Percentiles rank a stretch among this genome's conserved stretches.
Conservation (phyloP, 53 echinoderm and acorn worm species). For the Astropecten irregularis region DNA sequence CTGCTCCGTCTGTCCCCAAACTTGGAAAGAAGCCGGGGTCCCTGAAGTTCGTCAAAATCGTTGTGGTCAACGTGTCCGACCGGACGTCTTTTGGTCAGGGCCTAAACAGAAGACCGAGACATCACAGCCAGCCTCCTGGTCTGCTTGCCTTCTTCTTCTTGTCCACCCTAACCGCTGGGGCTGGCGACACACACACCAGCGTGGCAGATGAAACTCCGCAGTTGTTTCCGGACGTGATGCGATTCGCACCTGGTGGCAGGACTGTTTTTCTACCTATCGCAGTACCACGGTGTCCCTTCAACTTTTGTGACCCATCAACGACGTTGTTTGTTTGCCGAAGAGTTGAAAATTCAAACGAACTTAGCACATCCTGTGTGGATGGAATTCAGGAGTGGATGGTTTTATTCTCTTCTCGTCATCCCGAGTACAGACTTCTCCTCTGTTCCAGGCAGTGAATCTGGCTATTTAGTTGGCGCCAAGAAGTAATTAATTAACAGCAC, state of each 20-base stretch:
- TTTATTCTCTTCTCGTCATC: background rate
- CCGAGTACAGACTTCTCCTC: too few relatives aligned
- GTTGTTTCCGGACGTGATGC: constrained; percentile 38
- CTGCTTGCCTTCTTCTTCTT: background rate
- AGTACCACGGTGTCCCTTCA: background rate
- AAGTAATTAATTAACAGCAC: constrained; percentile 1
- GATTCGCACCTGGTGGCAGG: constrained; percentile 35
- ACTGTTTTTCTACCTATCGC: background rate
- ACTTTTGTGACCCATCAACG: constrained; percentile 12
- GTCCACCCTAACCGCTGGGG: background rate
- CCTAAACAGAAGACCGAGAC: too few relatives aligned
- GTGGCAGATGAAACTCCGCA: constrained; percentile 8
- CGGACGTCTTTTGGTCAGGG: too few relatives aligned
- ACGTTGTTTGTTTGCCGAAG: constrained; percentile 14
- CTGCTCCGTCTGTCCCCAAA: background rate
- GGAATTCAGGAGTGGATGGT: background rate
- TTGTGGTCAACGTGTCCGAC: too few relatives aligned
- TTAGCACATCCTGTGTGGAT: background rate
- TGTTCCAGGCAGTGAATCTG: too few relatives aligned
- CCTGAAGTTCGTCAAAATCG: too few relatives aligned
- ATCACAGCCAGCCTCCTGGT: constrained; percentile 12
- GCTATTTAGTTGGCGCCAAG: background rate
- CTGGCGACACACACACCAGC: background rate
- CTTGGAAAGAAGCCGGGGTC: too few relatives aligned
- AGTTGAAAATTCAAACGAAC: constrained; percentile 1